Evolutionary conservation across 2,888 invertebrate genomes (phyloP).

Genomic region (Chymomyza amoena): DNA sequence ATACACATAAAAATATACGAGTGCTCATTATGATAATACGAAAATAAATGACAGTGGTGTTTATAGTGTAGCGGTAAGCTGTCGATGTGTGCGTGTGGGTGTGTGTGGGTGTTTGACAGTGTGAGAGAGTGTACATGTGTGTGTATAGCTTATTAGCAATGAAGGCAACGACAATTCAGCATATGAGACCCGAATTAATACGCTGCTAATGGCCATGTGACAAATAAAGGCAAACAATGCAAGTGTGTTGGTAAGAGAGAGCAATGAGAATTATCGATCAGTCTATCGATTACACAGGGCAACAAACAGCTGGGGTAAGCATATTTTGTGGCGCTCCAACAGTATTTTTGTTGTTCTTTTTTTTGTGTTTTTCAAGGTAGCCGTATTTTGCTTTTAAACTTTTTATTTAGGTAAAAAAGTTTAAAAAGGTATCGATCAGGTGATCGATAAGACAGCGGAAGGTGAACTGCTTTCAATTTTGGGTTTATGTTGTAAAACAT

Average conservation of each 20-base stretch:
- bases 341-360: too few relatives aligned
- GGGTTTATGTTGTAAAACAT: too few relatives aligned
- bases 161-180: background rate
- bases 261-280: background rate
- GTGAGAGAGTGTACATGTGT: background rate
- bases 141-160: conserved; percentile 24
- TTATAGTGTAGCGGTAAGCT: conserved; percentile 43
- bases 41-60: conserved; percentile 74
- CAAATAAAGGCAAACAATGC: background rate
- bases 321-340: too few relatives aligned
- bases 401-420: too few relatives aligned
- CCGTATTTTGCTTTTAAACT: too few relatives aligned
- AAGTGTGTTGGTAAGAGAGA: background rate
- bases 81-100: conserved; percentile 10
- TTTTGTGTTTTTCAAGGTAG: too few relatives aligned
- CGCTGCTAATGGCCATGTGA: background rate
- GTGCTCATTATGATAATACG: conserved; percentile 75
- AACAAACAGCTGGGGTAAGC: too few relatives aligned
- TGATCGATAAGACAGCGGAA: too few relatives aligned
- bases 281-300: too few relatives aligned
- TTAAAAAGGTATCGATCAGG: too few relatives aligned
- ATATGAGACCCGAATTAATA: background rate
- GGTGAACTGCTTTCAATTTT: too few relatives aligned
- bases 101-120: background rate
- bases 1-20: conserved; percentile 75